phyloP scores from a whole-genome alignment of 2,113 vertebrate species.

The Verasper variegatus region DNA sequence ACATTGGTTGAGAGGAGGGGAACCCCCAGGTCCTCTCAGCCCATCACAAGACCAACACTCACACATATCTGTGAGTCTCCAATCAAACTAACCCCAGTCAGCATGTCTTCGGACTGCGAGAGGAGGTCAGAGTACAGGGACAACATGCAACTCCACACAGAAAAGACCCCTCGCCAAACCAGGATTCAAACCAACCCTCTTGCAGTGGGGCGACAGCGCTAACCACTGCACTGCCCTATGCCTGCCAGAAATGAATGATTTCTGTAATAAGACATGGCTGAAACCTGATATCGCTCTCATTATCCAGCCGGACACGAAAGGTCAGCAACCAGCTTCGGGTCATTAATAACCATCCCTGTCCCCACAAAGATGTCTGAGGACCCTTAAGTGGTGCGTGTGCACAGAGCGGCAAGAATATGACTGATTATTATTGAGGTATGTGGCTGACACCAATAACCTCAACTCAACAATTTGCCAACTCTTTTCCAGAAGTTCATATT shows the following conservation, averaged over 20 bases:
- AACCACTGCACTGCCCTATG: not conserved
- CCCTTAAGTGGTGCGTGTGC: slow-evolving; percentile 1
- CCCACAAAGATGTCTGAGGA: not conserved
- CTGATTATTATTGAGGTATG: slow-evolving; percentile 32
- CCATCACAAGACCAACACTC: not conserved
- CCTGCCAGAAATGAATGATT: slow-evolving; percentile 5
- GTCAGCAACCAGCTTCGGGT: slow-evolving; percentile 18
- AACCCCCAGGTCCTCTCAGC: no score
- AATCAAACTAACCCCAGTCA: not conserved
- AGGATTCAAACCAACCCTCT: not conserved
- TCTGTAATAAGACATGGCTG: slow-evolving; percentile 3
- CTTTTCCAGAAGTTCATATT: not conserved
- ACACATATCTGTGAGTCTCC: not conserved
- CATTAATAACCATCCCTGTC: not conserved
- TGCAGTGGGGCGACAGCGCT: not conserved
- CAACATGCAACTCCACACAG: no score
- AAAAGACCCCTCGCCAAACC: not conserved
- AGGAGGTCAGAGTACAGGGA: not conserved
- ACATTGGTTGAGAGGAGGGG: no score
- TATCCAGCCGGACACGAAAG: not conserved
- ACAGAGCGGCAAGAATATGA: slow-evolving; percentile 20
- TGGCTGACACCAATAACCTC: slow-evolving; percentile 15
- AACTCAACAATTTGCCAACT: not conserved
- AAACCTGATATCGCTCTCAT: slow-evolving; percentile 6
- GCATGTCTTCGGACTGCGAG: not conserved